Evolutionary conservation across 2,113 vertebrate genomes (phyloP), one percentile per base, ranked within the genome.

Genomic region (Cyphomyrus plagiostoma): DNA sequence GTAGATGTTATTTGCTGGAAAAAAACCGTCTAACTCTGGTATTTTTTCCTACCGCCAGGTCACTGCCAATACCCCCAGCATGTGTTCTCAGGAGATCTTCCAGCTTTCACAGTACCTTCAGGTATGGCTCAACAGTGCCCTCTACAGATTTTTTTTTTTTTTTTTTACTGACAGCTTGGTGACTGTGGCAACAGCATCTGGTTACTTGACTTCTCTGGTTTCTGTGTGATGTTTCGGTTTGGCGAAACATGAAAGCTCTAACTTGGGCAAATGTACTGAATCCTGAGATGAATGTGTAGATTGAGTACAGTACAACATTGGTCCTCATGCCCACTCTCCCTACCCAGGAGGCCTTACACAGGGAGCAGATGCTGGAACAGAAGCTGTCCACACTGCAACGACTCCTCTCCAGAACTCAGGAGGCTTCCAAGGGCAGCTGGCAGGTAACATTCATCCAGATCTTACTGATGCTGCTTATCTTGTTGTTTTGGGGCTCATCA

Each of bases 11-110:
- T 74, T 26, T 83, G 48, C 46, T 92, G 46, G 82, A 80, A 30
- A 13, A 77, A 42, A 80, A 6, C 11, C 0, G 2, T 90, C 35
- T 90, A 91, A 2, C 87, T 19, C 10, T 87, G 49, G 46, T 26
- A 46, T 17, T 91, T 53, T 1, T 56, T 87, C 92, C 90, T 5
- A 66, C 91, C 91, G 88, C 45, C 92, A 99, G 98, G 98, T 98
- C 95, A 97, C 98, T 94, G 98, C 98, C 97, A 99, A 98, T 95
- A 97, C 97, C 95, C 98, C 98, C 97, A 99, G 97, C 96, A 98
- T 99, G 97, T 99, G 99, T 95, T 99, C 98, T 98, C 98, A 99
- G 98, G 98, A 99, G 98, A 96, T 99, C 93, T 99, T 99, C 96
- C 98, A 99, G 96, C 98, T 99, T 92, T 99, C 98, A 94, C 98